Evolutionary conservation across 35 echinoderm and acorn worm genomes (phyloP), one percentile per base, ranked within the genome.

Genomic region (Apostichopus californicus): DNA sequence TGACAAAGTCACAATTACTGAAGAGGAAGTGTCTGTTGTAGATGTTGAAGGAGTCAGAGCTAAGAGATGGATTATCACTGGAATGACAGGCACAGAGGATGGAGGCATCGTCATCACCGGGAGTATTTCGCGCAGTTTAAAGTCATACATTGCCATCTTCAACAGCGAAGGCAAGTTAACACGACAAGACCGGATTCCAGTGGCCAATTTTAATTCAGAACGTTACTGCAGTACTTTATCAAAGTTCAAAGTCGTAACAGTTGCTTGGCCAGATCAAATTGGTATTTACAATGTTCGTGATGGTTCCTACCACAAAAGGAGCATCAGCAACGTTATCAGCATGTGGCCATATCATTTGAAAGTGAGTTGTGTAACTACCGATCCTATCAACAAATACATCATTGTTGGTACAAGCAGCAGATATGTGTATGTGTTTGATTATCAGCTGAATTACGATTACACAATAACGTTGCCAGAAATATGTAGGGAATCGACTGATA

Each of bases 71-170:
- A 7, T 7, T 9, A 57, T 83, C 17, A 11, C 6, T 83, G 15
- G 80, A 6, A 57, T 83, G n/a, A 46, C 28, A 83, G 11, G 20
- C 52, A 83, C n/a, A 10, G 22, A 46, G 15, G 52, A 52, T 83
- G 80, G 80, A 28, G 8, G 80, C 52, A 54, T 83, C 8, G 25
- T 83, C 80, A 8, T 83, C 21, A 83, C 80, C 8, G 80, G 80
- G 24, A 52, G 24, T 78, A 17, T 78, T 22, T 1, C 8, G 8
- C 11, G 6, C 8, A 17, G n/a, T n/a, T n/a, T n/a, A n/a, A n/a
- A 34, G 5, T 18, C 80, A 57, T 26, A 83, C 55, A 83, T 54
- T 8, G 46, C 52, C 57, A 5, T 83, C 5, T 6, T 24, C 21
- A 34, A 83, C 21, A 83, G 52, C 23, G 12, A 83, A 57, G 80